These are phyloP conservation scores for Ptychoptera albimana DNA, from an alignment of 2,888 invertebrate species.

Conservation along the genomic window DNA sequence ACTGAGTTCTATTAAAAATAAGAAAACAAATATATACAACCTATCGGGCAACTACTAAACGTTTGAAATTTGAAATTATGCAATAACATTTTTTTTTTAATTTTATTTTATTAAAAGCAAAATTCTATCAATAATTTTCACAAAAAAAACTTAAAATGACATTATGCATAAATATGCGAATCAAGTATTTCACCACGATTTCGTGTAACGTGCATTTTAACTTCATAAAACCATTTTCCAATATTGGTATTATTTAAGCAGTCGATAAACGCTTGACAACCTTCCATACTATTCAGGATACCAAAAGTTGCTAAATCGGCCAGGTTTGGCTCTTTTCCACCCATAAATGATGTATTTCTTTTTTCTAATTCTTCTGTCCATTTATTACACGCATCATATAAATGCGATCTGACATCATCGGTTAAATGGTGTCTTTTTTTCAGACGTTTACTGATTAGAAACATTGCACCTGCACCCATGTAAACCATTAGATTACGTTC, in stretches of 20 bases:
- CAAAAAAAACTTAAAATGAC: neutral
- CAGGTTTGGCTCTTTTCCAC: conserved; percentile 74
- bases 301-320: conserved; percentile 89
- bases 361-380: conserved; percentile 60
- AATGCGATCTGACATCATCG: conserved; percentile 73
- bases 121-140: neutral
- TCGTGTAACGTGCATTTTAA: conserved; percentile 36
- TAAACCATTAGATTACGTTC: conserved; percentile 79
- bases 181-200: conserved; percentile 19
- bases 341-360: conserved; percentile 62
- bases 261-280: conserved; percentile 79
- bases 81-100: too few species aligned
- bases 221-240: conserved; percentile 54
- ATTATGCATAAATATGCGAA: neutral
- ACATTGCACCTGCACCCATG: conserved; percentile 89
- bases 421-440: conserved; percentile 74
- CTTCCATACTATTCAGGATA: conserved; percentile 81
- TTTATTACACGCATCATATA: conserved; percentile 74
- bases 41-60: too few species aligned
- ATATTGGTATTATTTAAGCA: conserved; percentile 56
- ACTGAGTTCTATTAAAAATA: too few species aligned
- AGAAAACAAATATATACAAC: too few species aligned
- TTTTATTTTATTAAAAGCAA: neutral
- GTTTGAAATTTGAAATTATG: too few species aligned
- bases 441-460: conserved; percentile 71